Conservation (phyloP, 2,113 vertebrate genomes). For the Brachirus orientalis region DNA sequence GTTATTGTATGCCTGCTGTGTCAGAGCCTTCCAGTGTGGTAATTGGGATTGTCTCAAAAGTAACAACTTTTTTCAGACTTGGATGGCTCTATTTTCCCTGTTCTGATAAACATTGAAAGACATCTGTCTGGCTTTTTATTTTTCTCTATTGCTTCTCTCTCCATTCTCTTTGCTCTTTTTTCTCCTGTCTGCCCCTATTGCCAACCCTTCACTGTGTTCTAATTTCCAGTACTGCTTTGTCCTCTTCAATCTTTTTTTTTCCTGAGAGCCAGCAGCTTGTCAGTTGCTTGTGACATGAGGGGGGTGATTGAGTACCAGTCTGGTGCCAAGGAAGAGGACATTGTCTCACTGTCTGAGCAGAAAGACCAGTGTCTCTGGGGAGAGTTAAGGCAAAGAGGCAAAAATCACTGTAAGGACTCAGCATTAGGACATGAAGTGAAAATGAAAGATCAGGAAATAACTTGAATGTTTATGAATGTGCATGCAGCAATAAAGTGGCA, state of each 20-base stretch:
- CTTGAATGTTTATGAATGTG: conserved; percentile 12
- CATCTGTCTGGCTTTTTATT: neutral
- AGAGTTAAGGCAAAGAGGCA: conserved; percentile 4
- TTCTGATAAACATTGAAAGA: neutral
- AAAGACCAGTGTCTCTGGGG: conserved; percentile 46
- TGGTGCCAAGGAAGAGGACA: conserved; percentile 22
- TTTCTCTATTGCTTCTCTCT: neutral
- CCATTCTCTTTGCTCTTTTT: neutral
- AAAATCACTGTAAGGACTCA: conserved; percentile 9
- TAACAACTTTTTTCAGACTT: neutral
- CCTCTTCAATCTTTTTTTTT: conserved; percentile 25
- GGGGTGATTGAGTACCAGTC: conserved; percentile 45
- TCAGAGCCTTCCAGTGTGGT: neutral
- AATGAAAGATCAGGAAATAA: conserved; percentile 14
- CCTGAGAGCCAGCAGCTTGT: conserved; percentile 42
- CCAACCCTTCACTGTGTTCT: neutral
- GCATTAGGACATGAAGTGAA: conserved; percentile 45
- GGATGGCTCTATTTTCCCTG: neutral
- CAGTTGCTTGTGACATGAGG: conserved; percentile 35
- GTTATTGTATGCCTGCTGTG: neutral
- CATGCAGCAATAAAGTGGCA: neutral
- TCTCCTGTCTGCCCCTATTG: neutral
- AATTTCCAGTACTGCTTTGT: conserved; percentile 50
- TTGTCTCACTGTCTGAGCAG: conserved; percentile 44
- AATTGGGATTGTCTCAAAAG: neutral